Evolutionary conservation across 1,140 invertebrate species (phyloP).

Genomic region (Hypothenemus hampei): DNA sequence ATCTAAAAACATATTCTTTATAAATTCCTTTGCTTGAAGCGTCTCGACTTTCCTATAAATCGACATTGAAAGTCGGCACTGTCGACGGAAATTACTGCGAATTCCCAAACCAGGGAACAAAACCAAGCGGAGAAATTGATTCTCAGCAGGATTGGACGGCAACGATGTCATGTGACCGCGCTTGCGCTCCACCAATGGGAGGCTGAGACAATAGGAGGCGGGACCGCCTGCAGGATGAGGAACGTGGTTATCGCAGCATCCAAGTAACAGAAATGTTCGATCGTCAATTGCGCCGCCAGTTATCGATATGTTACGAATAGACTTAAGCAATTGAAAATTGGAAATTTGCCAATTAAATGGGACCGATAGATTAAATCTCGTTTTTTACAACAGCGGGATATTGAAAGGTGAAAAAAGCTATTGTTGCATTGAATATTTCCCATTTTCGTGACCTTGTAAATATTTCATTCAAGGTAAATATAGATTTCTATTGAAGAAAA

Average conservation of each 20-base stretch:
- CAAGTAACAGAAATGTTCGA: constrained; percentile 1
- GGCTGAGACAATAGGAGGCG: constrained; percentile 3
- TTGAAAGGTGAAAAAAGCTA: too few relatives aligned
- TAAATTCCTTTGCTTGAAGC: neutral
- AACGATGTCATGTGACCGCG: neutral
- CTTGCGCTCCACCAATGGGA: neutral
- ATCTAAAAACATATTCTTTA: too few relatives aligned
- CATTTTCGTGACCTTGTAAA: too few relatives aligned
- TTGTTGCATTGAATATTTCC: too few relatives aligned
- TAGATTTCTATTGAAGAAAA: too few relatives aligned
- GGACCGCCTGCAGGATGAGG: neutral
- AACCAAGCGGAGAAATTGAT: too few relatives aligned
- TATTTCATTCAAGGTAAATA: too few relatives aligned
- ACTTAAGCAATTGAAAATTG: neutral
- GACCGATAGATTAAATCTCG: too few relatives aligned
- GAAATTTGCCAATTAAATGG: too few relatives aligned
- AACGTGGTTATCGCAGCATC: constrained; percentile 13
- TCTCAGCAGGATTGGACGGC: neutral
- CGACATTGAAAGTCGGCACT: constrained; percentile 5
- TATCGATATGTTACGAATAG: too few relatives aligned
- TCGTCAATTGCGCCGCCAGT: constrained; percentile 9
- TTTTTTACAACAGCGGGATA: too few relatives aligned
- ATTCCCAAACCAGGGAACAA: constrained; percentile 13
- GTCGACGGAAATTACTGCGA: constrained; percentile 11
- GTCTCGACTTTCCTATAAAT: constrained; percentile 11